Base-by-base conservation (phyloP, 2,888 invertebrate genomes). In the Melanargia galathea region DNA sequence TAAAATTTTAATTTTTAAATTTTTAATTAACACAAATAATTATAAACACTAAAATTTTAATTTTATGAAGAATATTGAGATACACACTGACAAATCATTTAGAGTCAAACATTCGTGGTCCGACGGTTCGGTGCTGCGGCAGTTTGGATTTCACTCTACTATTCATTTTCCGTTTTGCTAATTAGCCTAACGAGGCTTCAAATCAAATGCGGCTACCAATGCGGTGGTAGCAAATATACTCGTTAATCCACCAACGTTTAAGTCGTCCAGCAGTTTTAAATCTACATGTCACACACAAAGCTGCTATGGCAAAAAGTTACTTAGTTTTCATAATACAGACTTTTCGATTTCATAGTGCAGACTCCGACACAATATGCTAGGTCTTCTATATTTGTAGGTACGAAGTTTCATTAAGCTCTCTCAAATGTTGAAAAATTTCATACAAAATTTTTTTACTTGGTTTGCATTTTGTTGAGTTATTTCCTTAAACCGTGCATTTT, bases 351-450 rank as follows among this genome's bases (percentile, higher is more conserved):
- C 18, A 30, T 49, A 30, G 30, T 30, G 30, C 24, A 49, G 30
- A 49, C 49, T 49, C 30, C 16, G 30, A 30, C 49, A 49, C 49
- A 35, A 11, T 30, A 48, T 49, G 30, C 30, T 49, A 49, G 30
- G 30, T 60, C 38, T 38, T n/a, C 43, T 60, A 63, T 63, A 55
- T 64, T 45, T 60, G 48, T 61, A 52, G 56, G 62, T 56, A 58
- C 59, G 63, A 46, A 59, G 63, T 65, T 64, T 51, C 57, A 61
- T 65, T 66, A 60, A 60, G 65, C 63, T 67, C 69, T 72, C 66
- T 38, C 51, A 63, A 54, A 63, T 54, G 38, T 58, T 46, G 46
- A 38, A 13, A 59, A 54, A 30, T 59, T 43, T 18, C 18, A 49
- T 63, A 52, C 57, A 48, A 59, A 40, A 22, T 46, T 46, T 46